phyloP scores from a whole-genome alignment of 2,113 vertebrate genomes.

The Tupaia tana region DNA sequence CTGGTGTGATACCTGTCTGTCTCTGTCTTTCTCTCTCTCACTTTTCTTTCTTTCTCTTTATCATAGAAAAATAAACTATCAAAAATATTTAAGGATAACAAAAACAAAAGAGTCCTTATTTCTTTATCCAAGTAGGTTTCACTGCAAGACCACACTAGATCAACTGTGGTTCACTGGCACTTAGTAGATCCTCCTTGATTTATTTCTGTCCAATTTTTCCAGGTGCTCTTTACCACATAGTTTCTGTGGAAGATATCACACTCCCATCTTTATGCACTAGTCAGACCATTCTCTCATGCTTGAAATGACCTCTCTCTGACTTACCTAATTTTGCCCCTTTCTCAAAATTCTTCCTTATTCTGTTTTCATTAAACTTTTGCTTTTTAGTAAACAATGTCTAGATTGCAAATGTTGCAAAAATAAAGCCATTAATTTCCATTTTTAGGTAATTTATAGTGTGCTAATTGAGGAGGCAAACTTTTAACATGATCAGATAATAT shows the following conservation, averaged over 20 bases:
- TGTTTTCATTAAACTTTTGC: background rate
- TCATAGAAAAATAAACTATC: no score
- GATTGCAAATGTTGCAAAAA: background rate
- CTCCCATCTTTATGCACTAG: background rate
- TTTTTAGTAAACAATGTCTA: background rate
- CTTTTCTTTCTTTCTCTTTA: no score
- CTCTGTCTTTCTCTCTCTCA: no score
- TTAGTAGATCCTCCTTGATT: background rate
- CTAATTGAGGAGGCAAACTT: background rate
- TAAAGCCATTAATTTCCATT: background rate
- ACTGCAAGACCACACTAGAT: background rate
- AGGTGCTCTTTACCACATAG: background rate
- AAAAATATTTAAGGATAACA: no score
- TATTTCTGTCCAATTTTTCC: background rate
- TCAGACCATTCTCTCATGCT: background rate
- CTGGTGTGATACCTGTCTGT: no score
- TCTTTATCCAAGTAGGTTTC: background rate
- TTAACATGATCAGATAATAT: background rate
- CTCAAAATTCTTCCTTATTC: background rate
- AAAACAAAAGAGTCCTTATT: background rate
- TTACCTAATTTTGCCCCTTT: background rate
- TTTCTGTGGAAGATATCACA: background rate
- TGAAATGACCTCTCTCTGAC: background rate
- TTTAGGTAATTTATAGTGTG: background rate
- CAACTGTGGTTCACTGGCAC: background rate